phyloP scores from a whole-genome alignment of 2,797 vertebrate species.

The Pseudochaenichthys georgianus region DNA sequence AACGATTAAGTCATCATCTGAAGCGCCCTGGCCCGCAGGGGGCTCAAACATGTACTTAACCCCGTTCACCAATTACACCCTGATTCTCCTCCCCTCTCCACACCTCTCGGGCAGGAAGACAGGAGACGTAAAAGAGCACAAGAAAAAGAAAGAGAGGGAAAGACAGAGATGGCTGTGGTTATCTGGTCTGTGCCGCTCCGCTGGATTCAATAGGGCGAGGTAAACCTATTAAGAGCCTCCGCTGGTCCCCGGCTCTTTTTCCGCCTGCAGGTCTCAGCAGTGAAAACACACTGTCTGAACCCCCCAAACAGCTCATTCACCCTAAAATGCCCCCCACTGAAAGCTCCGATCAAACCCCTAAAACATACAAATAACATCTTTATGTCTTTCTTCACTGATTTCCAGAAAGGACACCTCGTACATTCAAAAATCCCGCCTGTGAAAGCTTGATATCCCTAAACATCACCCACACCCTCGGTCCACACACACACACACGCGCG shows the following conservation, averaged over 20 bases:
- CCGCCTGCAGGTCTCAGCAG: conserved; percentile 87
- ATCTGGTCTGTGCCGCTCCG: conserved; percentile 95
- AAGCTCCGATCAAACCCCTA: conserved; percentile 8
- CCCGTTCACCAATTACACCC: conserved; percentile 97
- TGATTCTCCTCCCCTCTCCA: conserved; percentile 69
- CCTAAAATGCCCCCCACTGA: conserved; percentile 21
- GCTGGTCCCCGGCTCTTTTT: conserved; percentile 58
- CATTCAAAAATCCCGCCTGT: conserved; percentile 32
- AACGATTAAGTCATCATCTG: conserved; percentile 99
- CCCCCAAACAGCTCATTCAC: conserved; percentile 84
- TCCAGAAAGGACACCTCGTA: conserved; percentile 29
- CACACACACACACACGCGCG: conserved; percentile 17
- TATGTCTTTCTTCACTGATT: neutral
- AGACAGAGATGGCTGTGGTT: conserved; percentile 84
- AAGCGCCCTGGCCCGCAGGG: conserved; percentile 94
- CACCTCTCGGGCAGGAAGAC: conserved; percentile 68
- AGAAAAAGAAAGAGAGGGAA: conserved; percentile 70
- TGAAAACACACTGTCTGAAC: conserved; percentile 97
- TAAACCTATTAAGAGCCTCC: conserved; percentile 92
- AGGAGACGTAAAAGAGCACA: conserved; percentile 64
- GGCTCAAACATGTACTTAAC: conserved; percentile 99
- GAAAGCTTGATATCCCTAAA: conserved; percentile 43
- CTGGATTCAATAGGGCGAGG: conserved; percentile 91
- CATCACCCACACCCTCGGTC: conserved; percentile 27
- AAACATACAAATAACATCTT: conserved; percentile 8